These are phyloP conservation scores for Brachyhypopomus gauderio DNA, from an alignment of 2,113 vertebrate genomes.

Conservation along the genomic window DNA sequence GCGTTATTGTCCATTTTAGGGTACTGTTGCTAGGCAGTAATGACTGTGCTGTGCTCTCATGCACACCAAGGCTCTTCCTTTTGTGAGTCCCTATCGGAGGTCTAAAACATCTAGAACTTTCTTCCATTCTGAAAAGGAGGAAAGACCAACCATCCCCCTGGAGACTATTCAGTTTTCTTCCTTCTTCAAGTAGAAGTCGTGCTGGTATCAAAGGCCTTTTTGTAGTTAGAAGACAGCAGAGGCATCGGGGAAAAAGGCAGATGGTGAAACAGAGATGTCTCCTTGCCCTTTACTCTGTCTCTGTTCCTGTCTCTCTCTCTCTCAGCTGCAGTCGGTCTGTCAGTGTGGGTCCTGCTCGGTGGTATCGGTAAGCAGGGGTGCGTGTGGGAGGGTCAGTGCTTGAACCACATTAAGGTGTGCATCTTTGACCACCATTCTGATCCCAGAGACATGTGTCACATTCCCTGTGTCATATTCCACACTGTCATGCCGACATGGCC, in stretches of 20 bases:
- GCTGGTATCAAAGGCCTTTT: conserved; percentile 66
- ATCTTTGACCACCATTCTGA: conserved; percentile 26
- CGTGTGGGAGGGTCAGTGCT: not conserved
- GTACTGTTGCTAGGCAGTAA: not conserved
- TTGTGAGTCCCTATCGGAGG: conserved; percentile 9
- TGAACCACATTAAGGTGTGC: not conserved
- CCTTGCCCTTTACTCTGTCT: not conserved
- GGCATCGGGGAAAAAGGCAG: conserved; percentile 49
- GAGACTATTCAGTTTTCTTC: conserved; percentile 25
- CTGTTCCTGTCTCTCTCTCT: not conserved
- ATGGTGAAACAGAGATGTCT: conserved; percentile 23
- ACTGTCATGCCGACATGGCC: no score
- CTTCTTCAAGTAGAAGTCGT: conserved; percentile 24
- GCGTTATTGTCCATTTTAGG: not conserved
- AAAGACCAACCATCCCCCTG: conserved; percentile 1
- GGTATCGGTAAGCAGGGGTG: not conserved
- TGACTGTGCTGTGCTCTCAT: not conserved
- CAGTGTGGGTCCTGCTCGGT: not conserved
- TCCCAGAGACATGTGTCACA: not conserved
- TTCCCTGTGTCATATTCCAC: conserved; percentile 23
- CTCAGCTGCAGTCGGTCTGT: not conserved
- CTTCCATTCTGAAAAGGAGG: not conserved
- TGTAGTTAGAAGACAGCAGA: conserved; percentile 58
- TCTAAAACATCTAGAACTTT: conserved; percentile 25
- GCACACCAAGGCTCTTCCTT: conserved; percentile 14